Percentiles rank a stretch among this genome's conserved stretches.
Evolutionary conservation across 2,113 vertebrate species (phyloP).

Genomic region (Melozone crissalis): DNA sequence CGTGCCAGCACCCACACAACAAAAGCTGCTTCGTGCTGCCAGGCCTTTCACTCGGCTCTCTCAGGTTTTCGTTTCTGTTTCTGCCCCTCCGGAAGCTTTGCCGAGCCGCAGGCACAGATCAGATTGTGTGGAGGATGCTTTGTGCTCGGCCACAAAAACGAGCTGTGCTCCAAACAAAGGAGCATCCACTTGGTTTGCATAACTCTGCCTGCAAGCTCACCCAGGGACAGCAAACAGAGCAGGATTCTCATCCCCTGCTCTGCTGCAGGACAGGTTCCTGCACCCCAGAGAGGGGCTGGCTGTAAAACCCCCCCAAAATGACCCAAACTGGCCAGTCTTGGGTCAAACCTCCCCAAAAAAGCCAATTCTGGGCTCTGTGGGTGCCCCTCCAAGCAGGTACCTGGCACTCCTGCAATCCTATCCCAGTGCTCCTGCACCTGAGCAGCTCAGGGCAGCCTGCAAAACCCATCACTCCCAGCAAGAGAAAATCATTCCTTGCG

Average conservation of each 20-base stretch:
- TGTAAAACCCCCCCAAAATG: background rate
- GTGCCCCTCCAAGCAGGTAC: background rate
- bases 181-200: conserved; percentile 69
- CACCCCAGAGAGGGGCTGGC: too few species aligned
- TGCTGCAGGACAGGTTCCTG: too few species aligned
- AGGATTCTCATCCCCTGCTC: background rate
- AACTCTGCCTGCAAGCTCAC: conserved; percentile 62
- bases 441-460: background rate
- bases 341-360: background rate
- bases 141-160: conserved; percentile 68
- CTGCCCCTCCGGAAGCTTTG: background rate
- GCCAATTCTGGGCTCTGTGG: background rate
- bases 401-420: background rate
- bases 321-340: background rate
- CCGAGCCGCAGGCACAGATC: conserved; percentile 5
- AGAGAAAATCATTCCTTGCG: background rate
- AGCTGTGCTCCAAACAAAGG: conserved; percentile 66
- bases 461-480: background rate
- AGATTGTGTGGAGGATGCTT: conserved; percentile 59
- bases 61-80: conserved; percentile 30
- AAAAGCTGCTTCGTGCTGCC: background rate
- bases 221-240: conserved; percentile 24
- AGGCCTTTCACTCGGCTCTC: background rate
- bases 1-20: background rate
- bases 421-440: background rate